phyloP scores from a whole-genome alignment of 2,797 vertebrate genomes.

The Craterocephalus amniculus region DNA sequence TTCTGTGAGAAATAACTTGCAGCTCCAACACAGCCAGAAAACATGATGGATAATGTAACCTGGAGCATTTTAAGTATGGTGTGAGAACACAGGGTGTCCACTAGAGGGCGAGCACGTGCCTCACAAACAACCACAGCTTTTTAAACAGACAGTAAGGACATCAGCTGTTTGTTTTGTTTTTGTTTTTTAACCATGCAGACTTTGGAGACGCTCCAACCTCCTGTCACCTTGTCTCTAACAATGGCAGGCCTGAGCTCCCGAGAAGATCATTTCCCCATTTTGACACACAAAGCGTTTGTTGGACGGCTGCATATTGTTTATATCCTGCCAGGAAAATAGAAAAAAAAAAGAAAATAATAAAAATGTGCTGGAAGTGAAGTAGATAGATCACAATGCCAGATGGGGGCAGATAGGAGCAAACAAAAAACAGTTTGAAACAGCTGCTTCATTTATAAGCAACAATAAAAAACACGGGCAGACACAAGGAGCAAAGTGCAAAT shows the following conservation, averaged over 20 bases:
- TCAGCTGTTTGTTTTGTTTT: not conserved
- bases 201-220: constrained; percentile 44
- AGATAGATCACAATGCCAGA: constrained; percentile 6
- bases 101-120: constrained; percentile 50
- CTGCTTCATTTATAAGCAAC: not conserved
- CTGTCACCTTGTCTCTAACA: constrained; percentile 51
- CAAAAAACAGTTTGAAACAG: not conserved
- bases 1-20: not conserved
- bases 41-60: not conserved
- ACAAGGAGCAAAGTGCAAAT: not conserved
- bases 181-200: not conserved
- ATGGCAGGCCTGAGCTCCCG: constrained; percentile 23
- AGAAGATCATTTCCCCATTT: constrained; percentile 22
- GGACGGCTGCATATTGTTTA: constrained; percentile 26
- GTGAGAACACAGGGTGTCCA: constrained; percentile 17
- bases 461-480: not conserved
- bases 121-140: not conserved
- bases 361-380: constrained; percentile 14
- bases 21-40: not conserved
- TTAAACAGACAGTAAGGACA: not conserved
- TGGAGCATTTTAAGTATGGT: not conserved
- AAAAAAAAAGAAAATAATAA: not conserved
- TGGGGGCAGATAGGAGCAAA: not conserved
- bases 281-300: constrained; percentile 47
- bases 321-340: constrained; percentile 24